A percentile compares a stretch with the other conserved stretches of the same genome.
phyloP scores from a whole-genome alignment of 2,888 invertebrate genomes.

The Steromphala cineraria region DNA sequence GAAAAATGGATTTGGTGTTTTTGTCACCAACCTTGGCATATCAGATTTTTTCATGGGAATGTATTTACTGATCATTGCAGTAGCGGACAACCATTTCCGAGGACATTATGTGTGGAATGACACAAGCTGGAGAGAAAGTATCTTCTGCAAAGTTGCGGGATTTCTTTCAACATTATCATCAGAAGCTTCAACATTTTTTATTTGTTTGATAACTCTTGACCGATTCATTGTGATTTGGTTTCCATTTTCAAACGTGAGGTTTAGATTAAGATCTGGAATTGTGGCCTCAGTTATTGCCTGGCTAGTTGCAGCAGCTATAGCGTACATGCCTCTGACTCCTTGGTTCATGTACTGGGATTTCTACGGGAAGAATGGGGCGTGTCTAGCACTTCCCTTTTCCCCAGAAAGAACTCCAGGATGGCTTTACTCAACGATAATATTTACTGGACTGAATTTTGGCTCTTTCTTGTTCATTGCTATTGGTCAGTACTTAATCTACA shows the following conservation, averaged over 20 bases:
- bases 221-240: conserved; percentile 80
- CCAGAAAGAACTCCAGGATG: conserved; percentile 68
- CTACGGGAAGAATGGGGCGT: conserved; percentile 53
- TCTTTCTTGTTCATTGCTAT: conserved; percentile 65
- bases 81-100: conserved; percentile 43
- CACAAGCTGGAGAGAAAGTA: conserved; percentile 43
- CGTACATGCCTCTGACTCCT: conserved; percentile 62
- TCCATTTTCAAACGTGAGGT: conserved; percentile 75
- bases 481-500: conserved; percentile 69
- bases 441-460: conserved; percentile 66
- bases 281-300: conserved; percentile 51
- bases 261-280: conserved; percentile 52
- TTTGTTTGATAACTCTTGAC: no score
- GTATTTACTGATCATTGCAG: conserved; percentile 46
- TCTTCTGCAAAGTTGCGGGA: no score
- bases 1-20: conserved; percentile 36
- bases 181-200: no score
- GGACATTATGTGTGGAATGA: conserved; percentile 48
- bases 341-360: background rate
- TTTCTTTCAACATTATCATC: no score
- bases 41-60: conserved; percentile 53
- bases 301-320: conserved; percentile 56
- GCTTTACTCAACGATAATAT: conserved; percentile 69
- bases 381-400: conserved; percentile 70
- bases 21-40: conserved; percentile 41